Base-by-base conservation (phyloP, 2,888 invertebrate genomes). In the Morpho deidamia region DNA sequence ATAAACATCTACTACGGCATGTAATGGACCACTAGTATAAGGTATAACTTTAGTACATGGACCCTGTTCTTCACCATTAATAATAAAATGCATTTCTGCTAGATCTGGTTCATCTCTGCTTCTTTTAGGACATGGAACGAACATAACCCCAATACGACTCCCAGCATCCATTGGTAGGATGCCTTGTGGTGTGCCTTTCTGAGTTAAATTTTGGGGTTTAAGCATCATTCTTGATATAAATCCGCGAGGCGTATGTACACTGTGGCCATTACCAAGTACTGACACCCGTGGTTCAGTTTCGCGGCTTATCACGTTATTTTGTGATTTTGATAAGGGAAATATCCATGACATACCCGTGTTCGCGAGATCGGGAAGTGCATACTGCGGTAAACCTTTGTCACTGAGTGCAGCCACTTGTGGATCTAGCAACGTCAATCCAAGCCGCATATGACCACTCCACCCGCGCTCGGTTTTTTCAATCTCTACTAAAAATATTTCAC, bases 1-100 rank as follows among this genome's bases (percentile, higher is more conserved):
- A 90, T 99, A 99, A 1, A 99, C 97, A 91, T 99, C 98, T 61
- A 98, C 95, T 41, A 98, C 97, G 12, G 96, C 98, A 90, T 96
- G 95, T 44, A 99, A 78, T 0, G 96, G 96, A 0, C 94, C 94
- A 57, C 92, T 91, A 63, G 92, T 94, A 67, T 95, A 96, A 1
- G 98, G 98, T 77, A 99, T 98, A 68, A 94, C 93, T 69, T 92
- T 94, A 9, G 96, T 94, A 72, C 95, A 97, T 1, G 97, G 95
- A 0, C 98, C 98, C 74, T 96, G 96, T 73, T 98, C 97, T 73
- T 97, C 96, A 0, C 98, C 98, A 81, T 99, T 99, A 41, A 99
- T 96, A 56, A 99, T 96, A 77, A 98, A 97, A 87, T 98, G 98
- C 96, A 99, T 96, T 74, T 98, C 96, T 4, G 97, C 98, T 67